Percentiles rank a stretch among this genome's conserved stretches.
Evolutionary conservation across 2,797 vertebrate genomes (phyloP).

Genomic region (Gymnoscopelus microlampas): DNA sequence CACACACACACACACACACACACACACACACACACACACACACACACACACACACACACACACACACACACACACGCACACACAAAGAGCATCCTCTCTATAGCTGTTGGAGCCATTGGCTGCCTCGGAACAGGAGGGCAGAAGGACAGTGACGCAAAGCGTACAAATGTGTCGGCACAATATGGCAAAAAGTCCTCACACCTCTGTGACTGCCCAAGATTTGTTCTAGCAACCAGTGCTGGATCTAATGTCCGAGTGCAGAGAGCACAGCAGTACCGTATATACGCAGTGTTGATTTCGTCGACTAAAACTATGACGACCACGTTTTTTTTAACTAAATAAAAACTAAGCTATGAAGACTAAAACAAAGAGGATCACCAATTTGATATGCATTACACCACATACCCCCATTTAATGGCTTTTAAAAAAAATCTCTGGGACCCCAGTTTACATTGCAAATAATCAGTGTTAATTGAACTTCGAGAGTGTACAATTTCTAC

Average conservation of each 20-base stretch:
- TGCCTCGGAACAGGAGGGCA: conserved; percentile 53
- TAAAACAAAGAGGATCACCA: background rate
- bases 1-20: background rate
- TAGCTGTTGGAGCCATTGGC: conserved; percentile 42
- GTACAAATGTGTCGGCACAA: conserved; percentile 65
- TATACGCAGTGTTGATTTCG: no score
- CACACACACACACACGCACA: background rate
- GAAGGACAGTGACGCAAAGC: conserved; percentile 63
- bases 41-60: conserved; percentile 11
- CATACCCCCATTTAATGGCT: no score
- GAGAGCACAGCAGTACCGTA: conserved; percentile 4
- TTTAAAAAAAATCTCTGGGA: no score
- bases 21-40: conserved; percentile 12
- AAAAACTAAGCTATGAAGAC: no score
- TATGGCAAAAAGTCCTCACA: conserved; percentile 62
- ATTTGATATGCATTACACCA: no score
- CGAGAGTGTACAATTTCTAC: no score
- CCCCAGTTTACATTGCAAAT: no score
- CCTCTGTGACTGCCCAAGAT: conserved; percentile 40
- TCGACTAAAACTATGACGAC: no score
- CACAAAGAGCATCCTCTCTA: conserved; percentile 33
- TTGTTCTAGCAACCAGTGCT: conserved; percentile 39
- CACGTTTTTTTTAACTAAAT: no score
- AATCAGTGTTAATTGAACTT: no score
- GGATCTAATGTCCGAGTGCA: conserved; percentile 25